phyloP scores from a whole-genome alignment of 2,797 vertebrate species.

The Ceyx erithaca region DNA sequence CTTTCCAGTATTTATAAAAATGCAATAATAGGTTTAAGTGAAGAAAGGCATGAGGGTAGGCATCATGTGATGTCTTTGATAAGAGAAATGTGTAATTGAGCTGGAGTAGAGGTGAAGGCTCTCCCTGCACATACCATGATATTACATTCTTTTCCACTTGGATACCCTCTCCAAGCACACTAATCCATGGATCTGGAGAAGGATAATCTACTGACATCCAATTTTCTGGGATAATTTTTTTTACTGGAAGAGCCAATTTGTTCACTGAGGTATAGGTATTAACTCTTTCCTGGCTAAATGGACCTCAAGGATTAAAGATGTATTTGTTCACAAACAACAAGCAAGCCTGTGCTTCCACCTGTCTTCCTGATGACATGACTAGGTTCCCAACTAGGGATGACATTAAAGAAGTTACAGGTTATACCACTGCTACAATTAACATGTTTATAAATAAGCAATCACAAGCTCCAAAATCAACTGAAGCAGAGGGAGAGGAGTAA shows the following conservation, averaged over 20 bases:
- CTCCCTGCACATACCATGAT: not conserved
- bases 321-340: not conserved
- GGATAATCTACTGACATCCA: constrained; percentile 86
- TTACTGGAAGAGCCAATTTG: constrained; percentile 80
- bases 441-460: not conserved
- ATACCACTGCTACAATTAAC: not conserved
- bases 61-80: constrained; percentile 33
- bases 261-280: constrained; percentile 70
- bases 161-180: constrained; percentile 61
- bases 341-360: not conserved
- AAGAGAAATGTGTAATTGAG: constrained; percentile 61
- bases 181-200: constrained; percentile 81
- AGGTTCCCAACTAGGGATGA: constrained; percentile 6
- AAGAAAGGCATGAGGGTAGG: not conserved
- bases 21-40: constrained; percentile 22
- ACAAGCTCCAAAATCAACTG: not conserved
- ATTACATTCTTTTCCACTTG: constrained; percentile 61
- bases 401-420: not conserved
- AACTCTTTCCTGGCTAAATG: constrained; percentile 63
- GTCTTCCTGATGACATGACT: not conserved
- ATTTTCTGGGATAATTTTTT: constrained; percentile 79
- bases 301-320: constrained; percentile 27
- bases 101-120: constrained; percentile 6
- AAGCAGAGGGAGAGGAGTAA: not conserved
- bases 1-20: constrained; percentile 54